These are phyloP conservation scores for Enteromius treurensis DNA, from an alignment of 2,797 vertebrate species.

Conservation along the genomic window DNA sequence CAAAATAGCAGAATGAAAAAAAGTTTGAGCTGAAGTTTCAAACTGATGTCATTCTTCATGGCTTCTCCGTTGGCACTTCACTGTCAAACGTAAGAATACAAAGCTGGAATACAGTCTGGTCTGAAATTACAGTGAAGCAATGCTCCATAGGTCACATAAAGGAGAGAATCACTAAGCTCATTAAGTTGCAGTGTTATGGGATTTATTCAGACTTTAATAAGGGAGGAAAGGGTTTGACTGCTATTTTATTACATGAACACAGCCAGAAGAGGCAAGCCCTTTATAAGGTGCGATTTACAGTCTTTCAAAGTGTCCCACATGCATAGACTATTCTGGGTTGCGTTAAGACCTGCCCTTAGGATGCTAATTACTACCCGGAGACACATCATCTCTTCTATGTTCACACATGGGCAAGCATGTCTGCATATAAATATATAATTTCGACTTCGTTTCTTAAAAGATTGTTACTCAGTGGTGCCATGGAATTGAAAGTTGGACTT, in stretches of 20 bases:
- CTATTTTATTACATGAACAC: slow-evolving; percentile 25
- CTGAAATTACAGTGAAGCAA: neutral
- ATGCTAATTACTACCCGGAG: slow-evolving; percentile 56
- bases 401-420: slow-evolving; percentile 40
- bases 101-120: neutral
- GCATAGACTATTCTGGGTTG: slow-evolving; percentile 52
- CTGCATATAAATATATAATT: slow-evolving; percentile 23
- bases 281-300: slow-evolving; percentile 43
- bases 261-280: slow-evolving; percentile 26
- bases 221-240: neutral
- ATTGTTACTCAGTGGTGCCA: slow-evolving; percentile 22
- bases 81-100: neutral
- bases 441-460: neutral
- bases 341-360: slow-evolving; percentile 42
- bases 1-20: neutral
- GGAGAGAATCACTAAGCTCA: slow-evolving; percentile 5
- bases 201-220: slow-evolving; percentile 39
- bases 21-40: slow-evolving; percentile 8
- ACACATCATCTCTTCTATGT: slow-evolving; percentile 30
- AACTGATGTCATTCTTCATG: neutral
- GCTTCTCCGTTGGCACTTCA: neutral
- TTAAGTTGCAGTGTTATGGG: slow-evolving; percentile 18
- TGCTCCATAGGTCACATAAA: slow-evolving; percentile 5
- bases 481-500: slow-evolving; percentile 31
- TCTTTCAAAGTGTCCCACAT: slow-evolving; percentile 41